Percentiles rank a stretch among this genome's conserved stretches.
Evolutionary conservation across 2,113 vertebrate genomes (phyloP).

Genomic region (Mesocricetus auratus): DNA sequence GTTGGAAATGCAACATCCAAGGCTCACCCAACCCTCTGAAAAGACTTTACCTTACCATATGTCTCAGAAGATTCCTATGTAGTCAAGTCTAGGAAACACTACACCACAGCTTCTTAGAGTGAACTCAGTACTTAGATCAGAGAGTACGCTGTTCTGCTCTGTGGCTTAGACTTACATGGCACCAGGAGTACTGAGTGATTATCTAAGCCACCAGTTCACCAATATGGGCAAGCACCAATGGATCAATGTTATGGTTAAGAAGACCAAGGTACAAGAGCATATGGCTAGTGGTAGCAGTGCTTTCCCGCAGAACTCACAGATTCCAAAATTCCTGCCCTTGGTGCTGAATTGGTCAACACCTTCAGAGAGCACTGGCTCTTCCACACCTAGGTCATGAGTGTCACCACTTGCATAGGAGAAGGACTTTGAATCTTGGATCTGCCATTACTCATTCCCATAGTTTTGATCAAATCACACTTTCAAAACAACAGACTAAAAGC

Average conservation of each 20-base stretch:
- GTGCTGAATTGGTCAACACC: background rate
- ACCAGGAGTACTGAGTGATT: background rate
- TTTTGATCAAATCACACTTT: constrained; percentile 17
- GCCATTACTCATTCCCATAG: background rate
- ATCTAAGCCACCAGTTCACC: background rate
- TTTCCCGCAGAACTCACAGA: background rate
- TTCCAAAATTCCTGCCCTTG: background rate
- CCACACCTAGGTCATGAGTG: background rate
- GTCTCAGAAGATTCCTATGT: background rate
- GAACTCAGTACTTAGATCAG: background rate
- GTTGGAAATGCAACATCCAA: background rate
- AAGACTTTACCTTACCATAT: constrained; percentile 24
- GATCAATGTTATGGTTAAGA: background rate
- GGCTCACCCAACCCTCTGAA: background rate
- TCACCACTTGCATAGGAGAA: background rate
- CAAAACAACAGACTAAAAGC: background rate
- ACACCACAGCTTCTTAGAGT: background rate
- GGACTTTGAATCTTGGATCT: background rate
- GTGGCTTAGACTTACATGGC: background rate
- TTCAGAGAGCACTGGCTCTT: background rate
- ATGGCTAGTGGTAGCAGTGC: background rate
- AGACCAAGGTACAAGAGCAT: background rate
- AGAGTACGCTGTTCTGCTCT: background rate
- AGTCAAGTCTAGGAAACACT: background rate
- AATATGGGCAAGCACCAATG: background rate